phyloP scores from a whole-genome alignment of 2,888 invertebrate genomes.

The Buathra laborator region DNA sequence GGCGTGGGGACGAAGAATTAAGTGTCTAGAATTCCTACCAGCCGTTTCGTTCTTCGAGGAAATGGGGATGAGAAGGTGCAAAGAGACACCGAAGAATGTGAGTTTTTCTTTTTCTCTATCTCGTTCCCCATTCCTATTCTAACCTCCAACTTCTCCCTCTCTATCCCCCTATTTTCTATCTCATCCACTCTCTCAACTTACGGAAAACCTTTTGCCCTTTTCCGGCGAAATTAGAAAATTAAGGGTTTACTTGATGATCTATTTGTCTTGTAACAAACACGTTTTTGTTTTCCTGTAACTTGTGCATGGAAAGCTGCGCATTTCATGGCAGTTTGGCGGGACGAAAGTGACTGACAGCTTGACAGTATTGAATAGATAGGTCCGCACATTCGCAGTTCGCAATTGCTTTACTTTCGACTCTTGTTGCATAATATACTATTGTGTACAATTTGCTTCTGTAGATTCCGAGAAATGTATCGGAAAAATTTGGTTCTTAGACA shows the following conservation, averaged over 20 bases:
- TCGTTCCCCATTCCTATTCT: neutral
- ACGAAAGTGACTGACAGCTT: no score
- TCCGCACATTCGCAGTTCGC: no score
- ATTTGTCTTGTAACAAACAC: neutral
- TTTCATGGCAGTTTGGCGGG: no score
- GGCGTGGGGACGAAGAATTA: conserved; percentile 41
- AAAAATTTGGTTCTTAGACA: no score
- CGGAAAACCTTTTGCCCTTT: conserved; percentile 6
- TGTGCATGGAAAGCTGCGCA: no score
- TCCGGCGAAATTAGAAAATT: neutral
- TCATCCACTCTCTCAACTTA: conserved; percentile 9
- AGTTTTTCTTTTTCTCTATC: conserved; percentile 23
- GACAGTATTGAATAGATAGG: no score
- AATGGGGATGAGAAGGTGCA: conserved; percentile 1
- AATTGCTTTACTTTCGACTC: no score
- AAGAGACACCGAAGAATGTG: conserved; percentile 13
- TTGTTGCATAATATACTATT: no score
- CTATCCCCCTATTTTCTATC: neutral
- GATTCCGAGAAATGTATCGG: no score
- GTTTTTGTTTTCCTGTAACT: neutral
- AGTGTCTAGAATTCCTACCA: conserved; percentile 61
- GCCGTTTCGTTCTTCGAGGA: conserved; percentile 17
- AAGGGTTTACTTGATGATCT: no score
- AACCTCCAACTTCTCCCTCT: neutral
- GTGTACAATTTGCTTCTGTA: no score